Percentiles rank a stretch among this genome's conserved stretches.
phyloP scores from a whole-genome alignment of 1,140 invertebrate genomes.

The Sinella curviseta region DNA sequence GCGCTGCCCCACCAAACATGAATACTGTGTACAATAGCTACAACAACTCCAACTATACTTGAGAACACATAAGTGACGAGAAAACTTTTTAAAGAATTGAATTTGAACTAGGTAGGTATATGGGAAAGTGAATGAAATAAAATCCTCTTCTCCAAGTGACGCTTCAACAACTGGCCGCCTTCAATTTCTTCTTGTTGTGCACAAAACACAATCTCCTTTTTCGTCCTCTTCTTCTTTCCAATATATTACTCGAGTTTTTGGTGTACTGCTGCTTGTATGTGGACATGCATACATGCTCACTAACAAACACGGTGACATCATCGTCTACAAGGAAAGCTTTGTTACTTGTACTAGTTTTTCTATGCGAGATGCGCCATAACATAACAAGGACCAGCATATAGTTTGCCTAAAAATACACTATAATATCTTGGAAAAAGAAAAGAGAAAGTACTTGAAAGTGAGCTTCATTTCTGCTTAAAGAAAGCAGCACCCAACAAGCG shows the following conservation, averaged over 20 bases:
- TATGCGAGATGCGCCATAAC: not conserved
- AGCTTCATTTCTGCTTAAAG: not conserved
- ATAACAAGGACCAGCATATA: not conserved
- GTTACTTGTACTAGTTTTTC: not conserved
- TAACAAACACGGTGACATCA: not conserved
- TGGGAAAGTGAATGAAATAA: not conserved
- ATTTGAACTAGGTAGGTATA: not conserved
- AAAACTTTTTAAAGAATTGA: conserved; percentile 2
- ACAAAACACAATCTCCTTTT: not conserved
- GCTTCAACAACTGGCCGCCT: not conserved
- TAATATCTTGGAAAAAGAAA: not conserved
- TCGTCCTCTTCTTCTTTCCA: too few species aligned
- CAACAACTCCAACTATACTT: not conserved
- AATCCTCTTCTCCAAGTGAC: not conserved
- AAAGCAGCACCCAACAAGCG: not conserved
- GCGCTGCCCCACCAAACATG: too few species aligned
- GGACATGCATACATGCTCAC: too few species aligned
- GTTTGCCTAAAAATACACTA: not conserved
- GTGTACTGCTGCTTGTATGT: too few species aligned
- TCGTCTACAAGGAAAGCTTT: not conserved
- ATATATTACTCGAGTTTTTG: too few species aligned
- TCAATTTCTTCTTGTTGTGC: not conserved
- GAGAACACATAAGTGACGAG: not conserved
- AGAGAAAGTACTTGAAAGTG: not conserved
- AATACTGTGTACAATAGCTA: too few species aligned